Base-by-base conservation (phyloP, 2,797 vertebrate species). In the Vespertilio murinus region DNA sequence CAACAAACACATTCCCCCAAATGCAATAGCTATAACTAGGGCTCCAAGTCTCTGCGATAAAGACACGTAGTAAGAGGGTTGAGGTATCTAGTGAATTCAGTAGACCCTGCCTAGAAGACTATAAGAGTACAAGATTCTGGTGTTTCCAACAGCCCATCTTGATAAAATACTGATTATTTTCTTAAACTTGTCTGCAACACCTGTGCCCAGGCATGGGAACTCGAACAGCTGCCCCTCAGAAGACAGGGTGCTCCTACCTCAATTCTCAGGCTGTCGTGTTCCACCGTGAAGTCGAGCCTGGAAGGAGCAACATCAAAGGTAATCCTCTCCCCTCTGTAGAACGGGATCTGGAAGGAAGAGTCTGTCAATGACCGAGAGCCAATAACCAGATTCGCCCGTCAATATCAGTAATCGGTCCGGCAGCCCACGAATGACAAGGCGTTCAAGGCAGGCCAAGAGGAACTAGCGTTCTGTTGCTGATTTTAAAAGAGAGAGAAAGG, bases 221-320 rank as follows among this genome's bases (percentile, higher is more conserved):
- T 42, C 12, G 1, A 69, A 77, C 40, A 47, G 73, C 52, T 78
- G 56, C 10, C 13, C 59, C 65, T 47, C 18, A 52, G 74, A 47
- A 45, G 33, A 54, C 4, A 18, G n/a, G 18, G 11, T 52, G 7
- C 2, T 2, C 92, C 96, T 97, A 99, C 99, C 99, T 99, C 98
- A 0, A 99, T 98, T 88, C 98, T 99, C 96, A 99, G 97, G 97
- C 99, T 99, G 98, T 99, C 98, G 23, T 99, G 99, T 82, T 99
- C 99, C 90, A 99, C 99, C 8, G 97, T 97, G 86, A 99, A 99
- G 92, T 99, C 99, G 97, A 99, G 90, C 67, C 99, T 98, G 2
- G 99, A 99, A 0, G 99, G 99, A 22, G 99, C 99, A 2, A 99
- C 99, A 3, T 99, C 99, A 96, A 99, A 99, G 0, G 99, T 99